A percentile compares a stretch with the other conserved stretches of the same genome.
Conservation (phyloP, 2,113 vertebrate species). For the Myotis lucifugus region DNA sequence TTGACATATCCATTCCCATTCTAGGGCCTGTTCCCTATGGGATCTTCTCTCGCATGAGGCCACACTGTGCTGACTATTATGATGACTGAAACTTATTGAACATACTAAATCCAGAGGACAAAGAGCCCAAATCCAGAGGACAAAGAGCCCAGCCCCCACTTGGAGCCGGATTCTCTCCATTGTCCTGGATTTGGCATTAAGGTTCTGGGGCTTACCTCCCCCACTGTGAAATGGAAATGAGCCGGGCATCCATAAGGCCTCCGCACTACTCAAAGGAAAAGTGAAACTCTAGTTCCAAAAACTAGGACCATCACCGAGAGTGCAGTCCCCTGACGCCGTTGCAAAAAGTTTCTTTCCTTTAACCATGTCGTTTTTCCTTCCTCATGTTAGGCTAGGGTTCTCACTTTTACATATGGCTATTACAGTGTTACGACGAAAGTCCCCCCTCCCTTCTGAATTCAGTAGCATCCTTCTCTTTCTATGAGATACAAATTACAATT, state of each 20-base stretch:
- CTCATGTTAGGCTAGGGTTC: neutral
- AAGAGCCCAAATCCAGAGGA: neutral
- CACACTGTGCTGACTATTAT: neutral
- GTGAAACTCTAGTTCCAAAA: neutral
- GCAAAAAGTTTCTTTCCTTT: neutral
- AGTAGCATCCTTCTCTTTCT: neutral
- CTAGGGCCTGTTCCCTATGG: neutral
- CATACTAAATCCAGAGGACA: neutral
- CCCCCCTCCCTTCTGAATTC: neutral
- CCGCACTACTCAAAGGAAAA: neutral
- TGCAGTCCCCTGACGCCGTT: neutral
- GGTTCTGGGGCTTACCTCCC: neutral
- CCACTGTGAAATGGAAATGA: neutral
- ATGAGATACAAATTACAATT: neutral
- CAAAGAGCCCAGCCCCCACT: neutral
- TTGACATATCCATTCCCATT: neutral
- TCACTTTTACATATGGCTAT: neutral
- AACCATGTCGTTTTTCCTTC: neutral
- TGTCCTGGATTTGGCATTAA: neutral
- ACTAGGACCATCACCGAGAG: neutral
- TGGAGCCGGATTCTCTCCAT: neutral
- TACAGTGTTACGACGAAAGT: neutral
- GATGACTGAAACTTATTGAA: neutral
- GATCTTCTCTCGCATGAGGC: neutral
- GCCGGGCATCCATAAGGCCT: neutral